Percentiles rank a stretch among this genome's conserved stretches.
phyloP scores from a whole-genome alignment of 2,797 vertebrate species.

The Sebastes matsubarae region DNA sequence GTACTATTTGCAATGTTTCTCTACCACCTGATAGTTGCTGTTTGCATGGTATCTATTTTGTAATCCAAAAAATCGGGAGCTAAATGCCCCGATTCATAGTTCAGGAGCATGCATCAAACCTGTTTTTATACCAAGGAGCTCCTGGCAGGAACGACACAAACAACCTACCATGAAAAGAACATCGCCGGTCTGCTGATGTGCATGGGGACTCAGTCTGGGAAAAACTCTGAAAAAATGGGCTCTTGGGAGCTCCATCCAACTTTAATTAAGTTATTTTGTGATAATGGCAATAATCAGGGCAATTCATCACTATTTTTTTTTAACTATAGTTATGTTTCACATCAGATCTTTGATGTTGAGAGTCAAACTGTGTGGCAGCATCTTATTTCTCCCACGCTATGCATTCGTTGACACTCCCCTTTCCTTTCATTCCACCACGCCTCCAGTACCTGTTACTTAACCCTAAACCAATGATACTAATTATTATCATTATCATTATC shows the following conservation, averaged over 20 bases:
- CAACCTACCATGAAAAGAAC: background rate
- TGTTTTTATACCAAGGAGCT: background rate
- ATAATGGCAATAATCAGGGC: background rate
- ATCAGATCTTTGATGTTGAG: background rate
- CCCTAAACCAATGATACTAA: background rate
- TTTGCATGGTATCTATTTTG: background rate
- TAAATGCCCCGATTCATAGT: conserved; percentile 3
- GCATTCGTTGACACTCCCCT: background rate
- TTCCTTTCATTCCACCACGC: background rate
- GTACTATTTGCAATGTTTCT: background rate
- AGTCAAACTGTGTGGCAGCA: background rate
- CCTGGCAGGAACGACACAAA: background rate
- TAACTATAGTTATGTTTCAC: background rate
- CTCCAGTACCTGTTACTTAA: background rate
- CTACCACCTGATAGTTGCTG: background rate
- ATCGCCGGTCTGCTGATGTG: background rate
- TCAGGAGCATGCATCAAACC: background rate
- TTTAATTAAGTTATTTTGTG: background rate
- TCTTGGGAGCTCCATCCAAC: background rate
- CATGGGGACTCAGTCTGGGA: background rate
- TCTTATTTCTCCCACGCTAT: background rate
- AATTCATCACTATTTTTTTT: background rate
- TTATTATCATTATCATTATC: background rate
- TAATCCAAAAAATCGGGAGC: background rate
- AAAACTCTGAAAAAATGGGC: background rate